A percentile compares a stretch with the other conserved stretches of the same genome.
These are phyloP conservation scores for Lepilemur ruficaudatus DNA, from an alignment of 2,797 vertebrate genomes.

Conservation along the genomic window DNA sequence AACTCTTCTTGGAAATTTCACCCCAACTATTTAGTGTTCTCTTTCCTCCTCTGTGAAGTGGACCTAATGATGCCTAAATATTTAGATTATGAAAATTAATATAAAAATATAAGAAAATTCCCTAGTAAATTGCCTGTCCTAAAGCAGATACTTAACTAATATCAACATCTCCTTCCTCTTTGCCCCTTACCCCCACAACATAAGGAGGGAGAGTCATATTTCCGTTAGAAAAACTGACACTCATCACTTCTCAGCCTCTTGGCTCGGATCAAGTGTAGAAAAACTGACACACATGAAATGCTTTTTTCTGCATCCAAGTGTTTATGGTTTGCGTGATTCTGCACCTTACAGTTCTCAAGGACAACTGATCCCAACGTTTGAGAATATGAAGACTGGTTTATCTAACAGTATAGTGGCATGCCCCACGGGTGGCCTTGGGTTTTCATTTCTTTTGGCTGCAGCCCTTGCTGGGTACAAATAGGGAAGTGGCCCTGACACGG, in stretches of 20 bases:
- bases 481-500: too few relatives aligned
- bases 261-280: not conserved
- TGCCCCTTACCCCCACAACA: accelerated
- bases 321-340: not conserved
- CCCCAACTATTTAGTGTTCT: not conserved
- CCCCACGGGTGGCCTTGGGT: not conserved
- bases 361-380: not conserved
- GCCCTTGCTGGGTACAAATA: accelerated
- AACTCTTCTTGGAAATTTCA: not conserved
- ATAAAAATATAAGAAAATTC: not conserved
- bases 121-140: not conserved
- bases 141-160: not conserved
- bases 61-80: not conserved
- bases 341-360: not conserved
- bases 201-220: not conserved
- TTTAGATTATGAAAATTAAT: not conserved
- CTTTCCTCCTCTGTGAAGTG: not conserved
- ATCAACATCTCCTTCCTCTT: not conserved
- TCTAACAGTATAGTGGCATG: not conserved
- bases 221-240: not conserved
- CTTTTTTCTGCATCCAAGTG: not conserved
- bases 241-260: not conserved
- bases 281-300: not conserved
- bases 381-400: not conserved
- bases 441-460: not conserved